Percentiles rank a stretch among this genome's conserved stretches.
These are phyloP conservation scores for Tapera naevia DNA, from an alignment of 2,797 vertebrate genomes.

Conservation along the genomic window DNA sequence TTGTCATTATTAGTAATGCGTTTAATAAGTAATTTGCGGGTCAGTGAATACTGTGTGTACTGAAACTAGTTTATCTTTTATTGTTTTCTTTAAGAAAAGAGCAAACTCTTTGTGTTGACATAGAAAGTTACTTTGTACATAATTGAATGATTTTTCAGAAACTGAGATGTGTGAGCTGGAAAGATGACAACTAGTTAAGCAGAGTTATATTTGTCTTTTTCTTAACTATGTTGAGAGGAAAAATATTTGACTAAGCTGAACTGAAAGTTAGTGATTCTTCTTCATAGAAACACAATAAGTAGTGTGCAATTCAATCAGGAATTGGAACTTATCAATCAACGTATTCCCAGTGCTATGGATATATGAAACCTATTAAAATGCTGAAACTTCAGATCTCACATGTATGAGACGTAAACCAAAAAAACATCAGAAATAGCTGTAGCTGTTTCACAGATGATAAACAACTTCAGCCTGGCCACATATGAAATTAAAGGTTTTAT, in stretches of 20 bases:
- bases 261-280: neutral
- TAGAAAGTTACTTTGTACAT: neutral
- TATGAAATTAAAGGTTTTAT: neutral
- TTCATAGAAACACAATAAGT: neutral
- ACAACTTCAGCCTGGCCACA: neutral
- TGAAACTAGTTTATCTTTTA: neutral
- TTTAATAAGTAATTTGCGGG: neutral
- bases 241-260: neutral
- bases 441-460: neutral
- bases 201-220: neutral
- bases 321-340: neutral
- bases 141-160: neutral
- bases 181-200: neutral
- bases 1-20: neutral
- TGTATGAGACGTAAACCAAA: neutral
- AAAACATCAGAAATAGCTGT: neutral
- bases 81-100: neutral
- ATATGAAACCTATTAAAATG: neutral
- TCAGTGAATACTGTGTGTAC: neutral
- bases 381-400: neutral
- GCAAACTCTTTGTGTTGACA: neutral
- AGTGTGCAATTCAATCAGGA: neutral
- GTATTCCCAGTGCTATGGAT: rapidly evolving
- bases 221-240: neutral
- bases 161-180: neutral